phyloP scores from a whole-genome alignment of 2,113 vertebrate species.

The Lamprotornis superbus region DNA sequence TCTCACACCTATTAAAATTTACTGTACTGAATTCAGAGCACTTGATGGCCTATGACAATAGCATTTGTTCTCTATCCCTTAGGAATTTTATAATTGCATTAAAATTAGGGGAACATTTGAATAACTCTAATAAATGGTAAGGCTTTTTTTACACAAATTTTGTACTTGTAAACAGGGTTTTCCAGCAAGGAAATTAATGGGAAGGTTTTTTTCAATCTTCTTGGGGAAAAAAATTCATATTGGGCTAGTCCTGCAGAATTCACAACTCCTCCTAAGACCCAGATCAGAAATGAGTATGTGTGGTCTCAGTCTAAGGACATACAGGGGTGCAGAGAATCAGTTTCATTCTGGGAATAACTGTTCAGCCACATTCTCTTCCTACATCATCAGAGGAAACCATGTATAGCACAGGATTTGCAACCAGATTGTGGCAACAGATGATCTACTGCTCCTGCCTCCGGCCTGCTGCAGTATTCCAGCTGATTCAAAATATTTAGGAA shows the following conservation, averaged over 20 bases:
- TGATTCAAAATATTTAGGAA: background rate
- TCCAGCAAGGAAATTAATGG: background rate
- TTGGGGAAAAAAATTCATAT: background rate
- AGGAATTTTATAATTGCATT: background rate
- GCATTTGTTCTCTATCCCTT: background rate
- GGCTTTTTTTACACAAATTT: background rate
- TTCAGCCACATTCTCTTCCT: background rate
- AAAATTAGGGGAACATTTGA: background rate
- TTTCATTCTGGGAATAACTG: background rate
- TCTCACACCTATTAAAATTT: background rate
- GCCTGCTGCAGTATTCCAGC: background rate
- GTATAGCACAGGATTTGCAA: background rate
- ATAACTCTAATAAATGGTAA: background rate
- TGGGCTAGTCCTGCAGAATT: background rate
- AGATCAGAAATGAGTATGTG: background rate
- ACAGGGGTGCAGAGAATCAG: background rate
- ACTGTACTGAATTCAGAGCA: background rate
- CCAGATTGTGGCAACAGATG: background rate
- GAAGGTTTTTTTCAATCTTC: background rate
- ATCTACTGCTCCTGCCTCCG: background rate
- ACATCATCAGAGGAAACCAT: background rate
- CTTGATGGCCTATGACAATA: background rate
- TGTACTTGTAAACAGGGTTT: background rate
- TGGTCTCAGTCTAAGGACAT: background rate
- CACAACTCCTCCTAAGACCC: background rate